Evolutionary conservation across 2,888 invertebrate species (phyloP), one percentile per base, ranked within the genome.

Genomic region (Thecophora atra): DNA sequence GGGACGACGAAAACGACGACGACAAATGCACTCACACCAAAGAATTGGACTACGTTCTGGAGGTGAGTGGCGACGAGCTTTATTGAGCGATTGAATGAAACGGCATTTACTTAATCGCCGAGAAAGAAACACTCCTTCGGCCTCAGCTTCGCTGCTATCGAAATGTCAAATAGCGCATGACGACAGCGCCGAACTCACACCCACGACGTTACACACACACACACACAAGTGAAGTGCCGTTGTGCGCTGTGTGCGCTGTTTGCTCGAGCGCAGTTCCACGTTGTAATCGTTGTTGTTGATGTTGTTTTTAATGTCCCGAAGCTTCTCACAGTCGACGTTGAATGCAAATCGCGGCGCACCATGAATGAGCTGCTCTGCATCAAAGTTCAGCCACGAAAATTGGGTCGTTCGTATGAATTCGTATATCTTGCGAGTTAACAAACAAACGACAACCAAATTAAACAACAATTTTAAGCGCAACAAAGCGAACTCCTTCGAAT

Each of bases 1-100:
- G 84, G 84, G 90, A 91, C 78, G 90, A 90, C 76, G 86, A 85
- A 72, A 77, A 77, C 75, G 91, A 91, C 79, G 90, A 90, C 77
- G 90, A 90, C 77, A 84, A 83, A 77, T 80, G 80, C 77, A 81
- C 81, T 79, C 83, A 86, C 81, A 85, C 87, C 83, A 86, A 87
- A 85, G 87, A 87, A 81, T 81, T 87, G 80, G 87, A 87, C 80
- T 82, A 82, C 80, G 83, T 87, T 78, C 83, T 87, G 76, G 85
- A 87, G 85, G 87, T 87, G 76, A 84, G 81, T 76, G 26, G 21
- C 11, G 21, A 24, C 11, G 21, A 3, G 6, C n/a, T 24, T 13
- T n/a, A n/a, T 17, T 52, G 21, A 21, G 11, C 24, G 54, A 54
- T 19, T 19, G 21, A 54, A 11, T 54, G 4, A n/a, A 21, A 21